Evolutionary conservation across 1,140 invertebrate genomes (phyloP).

Genomic region (Drosophila melanogaster): DNA sequence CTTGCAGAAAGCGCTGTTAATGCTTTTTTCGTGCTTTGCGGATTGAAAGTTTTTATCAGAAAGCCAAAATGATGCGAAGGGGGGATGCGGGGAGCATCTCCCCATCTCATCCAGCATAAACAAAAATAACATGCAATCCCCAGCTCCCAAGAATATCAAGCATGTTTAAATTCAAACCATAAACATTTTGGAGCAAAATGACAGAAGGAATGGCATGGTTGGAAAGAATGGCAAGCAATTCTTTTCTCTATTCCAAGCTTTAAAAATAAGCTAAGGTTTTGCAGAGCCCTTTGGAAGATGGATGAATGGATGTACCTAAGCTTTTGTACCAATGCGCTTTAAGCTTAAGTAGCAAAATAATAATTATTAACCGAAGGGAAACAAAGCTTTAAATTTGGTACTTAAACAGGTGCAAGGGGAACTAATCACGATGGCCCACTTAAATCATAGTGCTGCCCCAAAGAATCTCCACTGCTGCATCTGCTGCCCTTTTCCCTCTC

Average conservation of each 20-base stretch:
- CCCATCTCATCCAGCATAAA: not conserved
- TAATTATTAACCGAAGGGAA: constrained; percentile 3
- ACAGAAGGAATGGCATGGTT: not conserved
- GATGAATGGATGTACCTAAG: constrained; percentile 32
- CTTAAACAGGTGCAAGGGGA: not conserved
- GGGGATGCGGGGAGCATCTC: not conserved
- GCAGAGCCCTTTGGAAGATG: constrained; percentile 23
- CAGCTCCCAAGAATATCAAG: constrained; percentile 10
- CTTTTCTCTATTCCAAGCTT: constrained; percentile 13
- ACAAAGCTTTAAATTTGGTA: constrained; percentile 24
- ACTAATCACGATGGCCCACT: not conserved
- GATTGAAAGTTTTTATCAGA: constrained; percentile 77
- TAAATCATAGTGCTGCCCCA: not conserved
- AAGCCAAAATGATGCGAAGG: constrained; percentile 33
- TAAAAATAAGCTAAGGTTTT: constrained; percentile 48
- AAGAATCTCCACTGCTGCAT: constrained; percentile 9
- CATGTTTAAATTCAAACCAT: no score
- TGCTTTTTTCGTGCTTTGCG: constrained; percentile 72
- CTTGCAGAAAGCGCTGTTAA: constrained; percentile 63
- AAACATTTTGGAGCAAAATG: no score
- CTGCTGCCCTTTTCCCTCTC: constrained; percentile 28
- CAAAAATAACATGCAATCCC: constrained; percentile 10
- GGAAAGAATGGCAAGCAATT: constrained; percentile 1
- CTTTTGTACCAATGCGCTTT: constrained; percentile 68
- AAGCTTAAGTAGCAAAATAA: constrained; percentile 57